Evolutionary conservation across 1,140 invertebrate species (phyloP).

Genomic region (Monomorium pharaonis): DNA sequence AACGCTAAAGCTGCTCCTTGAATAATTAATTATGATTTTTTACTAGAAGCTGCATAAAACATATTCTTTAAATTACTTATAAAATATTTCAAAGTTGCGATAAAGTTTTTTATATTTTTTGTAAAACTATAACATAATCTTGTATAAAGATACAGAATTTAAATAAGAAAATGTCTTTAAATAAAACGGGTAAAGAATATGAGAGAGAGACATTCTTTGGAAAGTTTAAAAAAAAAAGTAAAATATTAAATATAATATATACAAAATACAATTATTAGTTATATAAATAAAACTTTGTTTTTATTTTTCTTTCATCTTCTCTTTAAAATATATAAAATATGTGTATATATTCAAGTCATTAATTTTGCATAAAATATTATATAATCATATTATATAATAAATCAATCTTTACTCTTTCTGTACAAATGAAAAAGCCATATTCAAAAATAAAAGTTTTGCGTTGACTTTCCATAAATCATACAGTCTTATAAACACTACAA

Average conservation of each 20-base stretch:
- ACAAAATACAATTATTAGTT: neutral
- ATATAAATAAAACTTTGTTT: neutral
- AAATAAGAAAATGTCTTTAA: neutral
- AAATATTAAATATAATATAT: neutral
- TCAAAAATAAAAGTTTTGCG: slow-evolving; percentile 35
- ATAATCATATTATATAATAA: neutral
- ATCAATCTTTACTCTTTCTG: neutral
- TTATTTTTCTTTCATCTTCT: neutral
- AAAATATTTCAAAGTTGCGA: neutral
- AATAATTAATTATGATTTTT: neutral
- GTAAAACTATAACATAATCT: neutral
- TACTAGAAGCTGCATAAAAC: neutral
- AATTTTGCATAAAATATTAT: neutral
- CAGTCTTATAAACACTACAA: slow-evolving; percentile 49
- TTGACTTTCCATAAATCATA: slow-evolving; percentile 49
- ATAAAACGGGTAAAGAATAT: neutral
- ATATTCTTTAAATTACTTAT: neutral
- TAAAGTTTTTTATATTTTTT: neutral
- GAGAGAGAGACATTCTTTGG: too few species aligned
- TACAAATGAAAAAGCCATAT: neutral
- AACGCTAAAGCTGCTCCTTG: neutral
- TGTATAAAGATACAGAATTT: neutral
- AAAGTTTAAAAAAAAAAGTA: neutral
- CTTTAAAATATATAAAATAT: neutral
- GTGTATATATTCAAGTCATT: neutral